phyloP scores from a whole-genome alignment of 2,888 invertebrate genomes.

The Drosophila mulleri region DNA sequence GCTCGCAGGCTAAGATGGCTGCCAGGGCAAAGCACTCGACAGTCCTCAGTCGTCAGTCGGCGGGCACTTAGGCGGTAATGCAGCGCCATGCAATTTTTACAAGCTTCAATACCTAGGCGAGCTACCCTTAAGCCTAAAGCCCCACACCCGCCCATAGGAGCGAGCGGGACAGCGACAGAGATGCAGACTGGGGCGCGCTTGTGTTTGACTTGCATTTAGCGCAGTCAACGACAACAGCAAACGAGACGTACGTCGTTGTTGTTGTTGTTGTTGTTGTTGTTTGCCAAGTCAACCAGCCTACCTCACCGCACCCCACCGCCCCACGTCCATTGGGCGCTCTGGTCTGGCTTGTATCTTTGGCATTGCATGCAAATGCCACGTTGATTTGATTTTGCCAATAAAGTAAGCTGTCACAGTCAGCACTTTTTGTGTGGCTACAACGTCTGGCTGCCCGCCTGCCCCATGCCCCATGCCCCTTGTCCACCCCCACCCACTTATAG shows the following conservation, averaged over 20 bases:
- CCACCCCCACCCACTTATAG: not conserved
- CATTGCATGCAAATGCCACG: conserved; percentile 76
- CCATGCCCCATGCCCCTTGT: not conserved
- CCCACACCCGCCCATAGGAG: not conserved
- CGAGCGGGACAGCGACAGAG: not conserved
- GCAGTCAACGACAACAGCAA: conserved; percentile 53
- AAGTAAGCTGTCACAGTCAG: conserved; percentile 83
- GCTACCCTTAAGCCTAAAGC: conserved; percentile 24
- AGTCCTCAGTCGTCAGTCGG: conserved; percentile 33
- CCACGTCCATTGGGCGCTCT: too few species aligned
- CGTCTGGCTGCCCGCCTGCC: conserved; percentile 50
- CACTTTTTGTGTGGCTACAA: conserved; percentile 69
- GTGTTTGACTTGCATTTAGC: conserved; percentile 79
- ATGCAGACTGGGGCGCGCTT: conserved; percentile 38
- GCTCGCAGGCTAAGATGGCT: conserved; percentile 70
- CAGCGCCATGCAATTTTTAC: conserved; percentile 80
- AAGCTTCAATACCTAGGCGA: conserved; percentile 76
- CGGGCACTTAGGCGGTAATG: conserved; percentile 73
- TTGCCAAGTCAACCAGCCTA: conserved; percentile 12
- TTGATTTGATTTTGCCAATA: conserved; percentile 83
- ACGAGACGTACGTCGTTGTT: conserved; percentile 28
- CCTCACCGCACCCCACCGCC: not conserved
- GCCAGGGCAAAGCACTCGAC: conserved; percentile 55
- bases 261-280: conserved; percentile 31
- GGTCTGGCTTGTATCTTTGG: conserved; percentile 67